phyloP scores from a whole-genome alignment of 2,797 vertebrate species.

The Oreonectes daqikongensis region DNA sequence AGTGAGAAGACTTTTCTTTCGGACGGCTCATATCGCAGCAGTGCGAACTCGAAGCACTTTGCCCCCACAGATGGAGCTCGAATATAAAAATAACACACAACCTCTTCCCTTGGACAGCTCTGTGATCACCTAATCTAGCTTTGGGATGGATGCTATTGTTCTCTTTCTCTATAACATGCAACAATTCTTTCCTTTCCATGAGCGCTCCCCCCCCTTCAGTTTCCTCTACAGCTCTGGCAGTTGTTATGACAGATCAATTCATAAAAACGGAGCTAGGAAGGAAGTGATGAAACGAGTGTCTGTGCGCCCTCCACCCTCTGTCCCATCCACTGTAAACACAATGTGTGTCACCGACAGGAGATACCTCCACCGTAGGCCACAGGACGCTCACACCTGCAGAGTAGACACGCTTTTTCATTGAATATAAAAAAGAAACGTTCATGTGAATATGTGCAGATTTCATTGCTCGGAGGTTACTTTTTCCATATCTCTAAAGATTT shows the following conservation, averaged over 20 bases:
- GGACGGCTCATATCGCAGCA: neutral
- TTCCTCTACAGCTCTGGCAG: slow-evolving; percentile 65
- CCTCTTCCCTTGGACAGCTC: slow-evolving; percentile 35
- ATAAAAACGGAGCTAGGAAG: slow-evolving; percentile 71
- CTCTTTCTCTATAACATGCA: slow-evolving; percentile 47
- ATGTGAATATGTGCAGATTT: neutral
- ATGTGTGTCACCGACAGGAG: slow-evolving; percentile 65
- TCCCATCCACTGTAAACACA: slow-evolving; percentile 67
- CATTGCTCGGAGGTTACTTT: neutral
- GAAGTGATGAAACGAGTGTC: slow-evolving; percentile 77
- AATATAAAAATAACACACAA: slow-evolving; percentile 53
- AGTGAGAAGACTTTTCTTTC: slow-evolving; percentile 7
- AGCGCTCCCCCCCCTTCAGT: slow-evolving; percentile 51
- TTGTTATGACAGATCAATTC: slow-evolving; percentile 73
- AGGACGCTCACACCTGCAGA: slow-evolving; percentile 7
- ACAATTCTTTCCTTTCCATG: slow-evolving; percentile 42
- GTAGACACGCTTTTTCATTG: neutral
- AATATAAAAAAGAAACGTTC: slow-evolving; percentile 5
- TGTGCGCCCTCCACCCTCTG: slow-evolving; percentile 58
- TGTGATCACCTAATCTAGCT: slow-evolving; percentile 53
- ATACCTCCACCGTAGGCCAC: slow-evolving; percentile 44
- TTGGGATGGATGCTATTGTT: slow-evolving; percentile 57
- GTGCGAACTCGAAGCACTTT: slow-evolving; percentile 19
- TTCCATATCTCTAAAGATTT: slow-evolving; percentile 3
- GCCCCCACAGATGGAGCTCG: slow-evolving; percentile 32